Evolutionary conservation across 2,113 vertebrate species (phyloP).

Genomic region (Upupa epops): DNA sequence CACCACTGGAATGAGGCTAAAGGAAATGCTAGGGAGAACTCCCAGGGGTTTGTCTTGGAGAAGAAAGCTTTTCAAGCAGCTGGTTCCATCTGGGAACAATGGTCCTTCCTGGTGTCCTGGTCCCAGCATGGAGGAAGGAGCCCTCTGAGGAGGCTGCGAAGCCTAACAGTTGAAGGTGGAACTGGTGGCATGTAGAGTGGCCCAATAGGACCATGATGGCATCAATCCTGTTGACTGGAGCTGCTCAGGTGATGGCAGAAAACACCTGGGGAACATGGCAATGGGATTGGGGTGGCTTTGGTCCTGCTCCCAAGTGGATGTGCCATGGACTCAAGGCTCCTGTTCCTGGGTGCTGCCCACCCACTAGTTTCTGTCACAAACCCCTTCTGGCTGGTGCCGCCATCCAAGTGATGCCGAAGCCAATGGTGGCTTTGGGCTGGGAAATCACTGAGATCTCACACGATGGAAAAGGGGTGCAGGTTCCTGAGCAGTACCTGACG

Average conservation of each 20-base stretch:
- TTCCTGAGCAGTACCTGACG: rapidly evolving
- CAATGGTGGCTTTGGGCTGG: background rate
- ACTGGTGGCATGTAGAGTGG: background rate
- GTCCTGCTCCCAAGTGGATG: background rate
- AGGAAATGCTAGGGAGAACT: background rate
- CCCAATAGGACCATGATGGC: background rate
- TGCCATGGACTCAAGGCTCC: background rate
- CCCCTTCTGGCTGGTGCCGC: background rate
- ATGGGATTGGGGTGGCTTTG: too few relatives aligned
- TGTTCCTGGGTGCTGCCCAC: background rate
- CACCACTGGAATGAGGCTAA: background rate
- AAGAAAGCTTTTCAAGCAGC: background rate
- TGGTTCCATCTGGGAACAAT: background rate
- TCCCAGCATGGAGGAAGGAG: background rate
- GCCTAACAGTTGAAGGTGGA: rapidly evolving
- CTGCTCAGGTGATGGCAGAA: background rate
- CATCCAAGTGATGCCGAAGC: rapidly evolving
- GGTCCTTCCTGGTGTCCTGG: background rate
- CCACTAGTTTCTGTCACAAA: background rate
- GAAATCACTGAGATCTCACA: rapidly evolving
- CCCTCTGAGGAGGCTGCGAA: background rate
- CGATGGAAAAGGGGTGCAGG: background rate
- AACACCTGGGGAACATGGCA: rapidly evolving
- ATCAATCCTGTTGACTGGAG: background rate
- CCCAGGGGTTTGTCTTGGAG: background rate